Base-by-base conservation (phyloP, 2,797 vertebrate species). In the Pogoniulus pusillus region DNA sequence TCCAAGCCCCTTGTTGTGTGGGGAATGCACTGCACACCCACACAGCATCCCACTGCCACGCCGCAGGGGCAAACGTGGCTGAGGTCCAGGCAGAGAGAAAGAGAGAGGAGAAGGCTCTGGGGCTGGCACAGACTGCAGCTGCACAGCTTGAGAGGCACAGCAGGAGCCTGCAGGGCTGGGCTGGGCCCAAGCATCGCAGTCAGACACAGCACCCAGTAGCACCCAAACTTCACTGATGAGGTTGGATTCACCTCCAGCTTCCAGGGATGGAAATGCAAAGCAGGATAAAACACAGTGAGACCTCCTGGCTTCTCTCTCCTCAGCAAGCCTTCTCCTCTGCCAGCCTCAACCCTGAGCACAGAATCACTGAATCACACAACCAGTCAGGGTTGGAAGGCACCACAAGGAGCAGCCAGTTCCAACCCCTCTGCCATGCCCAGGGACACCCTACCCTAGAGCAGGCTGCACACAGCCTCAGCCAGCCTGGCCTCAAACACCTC, bases 101-200 rank as follows among this genome's bases (percentile, higher is more conserved):
- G 58, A 12, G 19, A 43, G 65, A 32, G 58, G 85, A 17, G 4
- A 4, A 32, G 35, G 35, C 24, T 17, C 1, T 6, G 23, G 3
- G 6, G 49, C 6, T 8, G 3, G n/a, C 4, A 15, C 35, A 29
- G 62, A 11, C 14, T 34, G 30, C 1, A 16, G 0, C 9, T 4
- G 7, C 7, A 1, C 0, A 22, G 19, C 1, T 2, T 0, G 11
- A 73, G 29, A 72, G 17, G 30, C 14, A 12, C 59, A 6, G 10
- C 41, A 54, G 54, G 35, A 55, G 57, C 24, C 2, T 15, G 39
- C 49, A 37, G 34, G 2, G 8, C 19, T 24, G 6, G 32, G 14
- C 68, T 58, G 59, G 20, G 41, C n/a, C 4, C 1, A 39, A 35
- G 8, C 2, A 29, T 1, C 59, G 29, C 49, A 27, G 37, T 18